phyloP scores from a whole-genome alignment of 2,797 vertebrate species.

The Gymnoscopelus braueri region DNA sequence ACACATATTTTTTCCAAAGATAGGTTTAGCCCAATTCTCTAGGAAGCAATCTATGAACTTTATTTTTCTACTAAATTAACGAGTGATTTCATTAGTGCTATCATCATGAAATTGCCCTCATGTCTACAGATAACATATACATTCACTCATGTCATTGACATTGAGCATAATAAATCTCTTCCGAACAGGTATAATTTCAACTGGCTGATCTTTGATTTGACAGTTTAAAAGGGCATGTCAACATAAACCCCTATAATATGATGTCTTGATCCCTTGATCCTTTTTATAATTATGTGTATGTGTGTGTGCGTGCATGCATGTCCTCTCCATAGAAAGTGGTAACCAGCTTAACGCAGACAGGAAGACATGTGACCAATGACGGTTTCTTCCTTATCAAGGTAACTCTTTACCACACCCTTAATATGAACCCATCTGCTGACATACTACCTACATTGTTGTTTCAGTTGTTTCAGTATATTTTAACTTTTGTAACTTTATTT shows the following conservation, averaged over 20 bases:
- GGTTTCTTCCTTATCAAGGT: conserved; percentile 77
- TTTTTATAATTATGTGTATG: conserved; percentile 11
- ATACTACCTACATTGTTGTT: neutral
- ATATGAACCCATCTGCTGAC: neutral
- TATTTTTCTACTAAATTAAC: conserved; percentile 51
- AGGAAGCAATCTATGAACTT: conserved; percentile 18
- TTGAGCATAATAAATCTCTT: conserved; percentile 54
- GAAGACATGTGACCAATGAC: conserved; percentile 62
- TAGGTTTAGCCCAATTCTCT: conserved; percentile 26
- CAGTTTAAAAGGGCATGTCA: conserved; percentile 35
- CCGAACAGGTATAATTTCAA: conserved; percentile 55
- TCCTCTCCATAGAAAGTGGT: conserved; percentile 70
- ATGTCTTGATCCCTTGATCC: conserved; percentile 20
- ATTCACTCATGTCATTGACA: conserved; percentile 64
- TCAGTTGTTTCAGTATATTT: neutral
- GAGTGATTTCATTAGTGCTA: conserved; percentile 38
- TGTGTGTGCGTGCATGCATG: conserved; percentile 32
- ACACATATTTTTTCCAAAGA: conserved; percentile 37
- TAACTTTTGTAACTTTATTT: neutral
- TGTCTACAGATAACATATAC: conserved; percentile 49
- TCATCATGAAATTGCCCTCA: conserved; percentile 53
- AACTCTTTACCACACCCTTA: neutral
- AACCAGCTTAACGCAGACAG: conserved; percentile 76
- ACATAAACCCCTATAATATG: conserved; percentile 32
- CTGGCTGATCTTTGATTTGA: conserved; percentile 55